Percentiles rank a stretch among this genome's conserved stretches.
phyloP scores from a whole-genome alignment of 1,140 invertebrate species.

The Colletes gigas region DNA sequence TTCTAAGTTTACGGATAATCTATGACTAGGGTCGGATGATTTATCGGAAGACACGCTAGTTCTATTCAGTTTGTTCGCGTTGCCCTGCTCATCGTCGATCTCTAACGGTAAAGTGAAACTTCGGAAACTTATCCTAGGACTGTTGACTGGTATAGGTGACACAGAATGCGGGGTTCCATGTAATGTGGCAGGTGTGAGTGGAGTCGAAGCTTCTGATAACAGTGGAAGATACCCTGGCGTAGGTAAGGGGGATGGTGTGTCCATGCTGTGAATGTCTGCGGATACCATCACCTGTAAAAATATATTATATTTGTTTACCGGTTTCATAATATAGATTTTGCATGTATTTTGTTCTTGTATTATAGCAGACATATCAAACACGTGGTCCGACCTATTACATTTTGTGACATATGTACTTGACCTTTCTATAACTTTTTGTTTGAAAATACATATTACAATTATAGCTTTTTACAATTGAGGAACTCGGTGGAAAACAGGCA shows the following conservation, averaged over 20 bases:
- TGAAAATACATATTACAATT: too few species aligned
- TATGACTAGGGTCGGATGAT: conserved; percentile 73
- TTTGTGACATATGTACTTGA: too few species aligned
- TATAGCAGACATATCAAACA: too few species aligned
- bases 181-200: conserved; percentile 73
- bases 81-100: conserved; percentile 63
- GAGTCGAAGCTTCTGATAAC: conserved; percentile 78
- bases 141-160: conserved; percentile 72
- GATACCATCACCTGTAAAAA: conserved; percentile 76
- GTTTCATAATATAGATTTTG: too few species aligned
- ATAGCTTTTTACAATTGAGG: too few species aligned
- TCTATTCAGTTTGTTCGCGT: conserved; percentile 56
- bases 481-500: too few species aligned
- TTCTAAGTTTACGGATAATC: conserved; percentile 69
- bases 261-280: conserved; percentile 78
- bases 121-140: conserved; percentile 79
- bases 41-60: conserved; percentile 69
- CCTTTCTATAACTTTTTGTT: too few species aligned
- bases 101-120: conserved; percentile 78
- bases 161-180: conserved; percentile 72
- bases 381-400: too few species aligned
- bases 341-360: too few species aligned
- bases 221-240: conserved; percentile 78
- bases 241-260: conserved; percentile 77
- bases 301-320: not conserved